Evolutionary conservation across 1,140 invertebrate genomes (phyloP), one percentile per base, ranked within the genome.

Genomic region (Plectrocnemia conspersa): DNA sequence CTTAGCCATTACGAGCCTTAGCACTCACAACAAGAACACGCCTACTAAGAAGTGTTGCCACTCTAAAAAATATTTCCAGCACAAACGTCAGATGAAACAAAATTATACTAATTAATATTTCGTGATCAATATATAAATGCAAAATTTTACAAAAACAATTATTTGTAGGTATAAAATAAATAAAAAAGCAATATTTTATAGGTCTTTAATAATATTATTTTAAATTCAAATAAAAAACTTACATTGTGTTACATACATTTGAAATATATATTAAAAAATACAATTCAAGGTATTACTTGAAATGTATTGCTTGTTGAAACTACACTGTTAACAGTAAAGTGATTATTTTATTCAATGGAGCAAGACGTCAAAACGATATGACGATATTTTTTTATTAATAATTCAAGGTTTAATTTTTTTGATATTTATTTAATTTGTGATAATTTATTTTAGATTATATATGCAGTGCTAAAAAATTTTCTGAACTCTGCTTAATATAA

Each of bases 401-500:
- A 40, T 15, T 40, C 13, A 9, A 9, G 36, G n/a, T 7, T 40
- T 15, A 13, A 40, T 40, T 40, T 44, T 44, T 44, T 18, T 44
- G 6, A n/a, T 19, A 11, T 42, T 5, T 22, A 42, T 18, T 21
- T 2, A 19, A 9, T 18, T 47, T 32, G 7, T 32, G 18, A 32
- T 16, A 10, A 45, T 47, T 25, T 50, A 38, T 24, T n/a, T 23
- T 1, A 27, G 29, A 45, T 13, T 13, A 45, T 40, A 4, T 13
- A 45, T 18, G 29, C 36, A 16, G n/a, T 19, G 16, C 33, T 5
- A 15, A 15, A 15, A 40, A 40, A 3, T 3, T 50, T 25, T 19
- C 23, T 41, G 21, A 33, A 36, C 54, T 40, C 47, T 25, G 41
- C 29, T 18, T 22, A 27, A 27, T 40, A 18, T 35, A 21, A 48